phyloP scores from a whole-genome alignment of 1,140 invertebrate species.

The Nylanderia fulva region DNA sequence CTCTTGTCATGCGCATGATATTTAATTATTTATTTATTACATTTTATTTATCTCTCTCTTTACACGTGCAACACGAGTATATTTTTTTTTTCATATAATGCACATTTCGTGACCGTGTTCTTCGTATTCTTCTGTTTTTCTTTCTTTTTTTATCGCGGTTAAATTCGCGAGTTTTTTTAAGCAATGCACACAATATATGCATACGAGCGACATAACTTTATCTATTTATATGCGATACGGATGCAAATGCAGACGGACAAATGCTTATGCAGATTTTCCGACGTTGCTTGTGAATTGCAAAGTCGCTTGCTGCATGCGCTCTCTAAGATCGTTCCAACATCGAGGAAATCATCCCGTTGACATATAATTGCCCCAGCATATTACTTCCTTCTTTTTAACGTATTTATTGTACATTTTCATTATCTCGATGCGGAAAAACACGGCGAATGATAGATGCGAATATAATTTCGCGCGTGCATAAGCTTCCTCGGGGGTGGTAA shows the following conservation, averaged over 20 bases:
- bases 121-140: background rate
- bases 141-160: background rate
- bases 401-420: background rate
- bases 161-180: constrained; percentile 22
- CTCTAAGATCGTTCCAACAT: background rate
- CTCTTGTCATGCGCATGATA: background rate
- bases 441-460: constrained; percentile 25
- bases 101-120: background rate
- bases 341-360: constrained; percentile 13
- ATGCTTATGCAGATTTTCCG: constrained; percentile 41
- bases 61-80: background rate
- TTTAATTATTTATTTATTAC: constrained; percentile 30
- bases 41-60: background rate
- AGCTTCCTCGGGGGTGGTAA: constrained; percentile 16
- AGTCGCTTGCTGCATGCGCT: background rate
- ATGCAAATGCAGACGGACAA: constrained; percentile 26
- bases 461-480: constrained; percentile 18
- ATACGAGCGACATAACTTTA: constrained; percentile 17
- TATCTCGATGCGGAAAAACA: background rate
- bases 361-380: constrained; percentile 6
- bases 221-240: constrained; percentile 35
- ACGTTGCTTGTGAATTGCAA: constrained; percentile 33
- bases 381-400: background rate
- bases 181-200: constrained; percentile 23
- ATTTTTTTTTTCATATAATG: background rate